Base-by-base conservation (phyloP, 2,797 vertebrate species). In the Mormyrus hasselquistii region DNA sequence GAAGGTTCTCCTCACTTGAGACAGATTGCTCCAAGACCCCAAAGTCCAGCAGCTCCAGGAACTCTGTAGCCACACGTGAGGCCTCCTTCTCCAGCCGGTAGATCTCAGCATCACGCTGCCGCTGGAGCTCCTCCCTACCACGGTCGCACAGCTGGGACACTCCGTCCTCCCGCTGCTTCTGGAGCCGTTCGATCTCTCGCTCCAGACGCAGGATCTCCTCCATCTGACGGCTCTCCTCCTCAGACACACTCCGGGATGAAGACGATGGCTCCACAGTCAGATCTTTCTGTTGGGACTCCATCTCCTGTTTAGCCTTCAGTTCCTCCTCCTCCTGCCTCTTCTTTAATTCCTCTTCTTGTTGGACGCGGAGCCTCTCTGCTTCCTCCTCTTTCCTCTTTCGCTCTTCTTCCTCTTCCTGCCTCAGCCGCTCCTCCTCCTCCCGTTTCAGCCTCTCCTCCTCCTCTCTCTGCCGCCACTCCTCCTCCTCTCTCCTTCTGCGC, bases 161-260 rank as follows among this genome's bases (percentile, higher is more conserved):
- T 82, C 97, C 96, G 3, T 98, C 97, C 90, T 97, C 95, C 0
- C 97, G 94, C 93, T 98, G 97, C 89, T 96, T 96, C 94, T 98
- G 97, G 92, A 98, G 88, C 38, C 97, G 97, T 91, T 98, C 97
- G 9, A 98, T 99, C 95, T 98, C 97, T 88, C 95, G 95, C 93
- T 98, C 98, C 89, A 99, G 86, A 89, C 96, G 95, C 91, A 98
- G 93, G 92, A 99, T 98, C 94, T 99, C 97, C 92, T 98, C 97
- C 97, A 98, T 97, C 92, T 98, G 97, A 88, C 93, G 95, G 53
- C 93, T 91, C 89, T 97, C 97, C 25, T 96, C 96, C 94, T 95
- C 94, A 47, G 91, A 91, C 25, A 95, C 89, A 87, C 29, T 93
- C 92, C 47, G 92, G 89, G 44, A 90, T 76, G 79, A 91, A 90